A percentile compares a stretch with the other conserved stretches of the same genome.
Conservation (phyloP, 2,113 vertebrate species). For the Ochotona curzoniae region DNA sequence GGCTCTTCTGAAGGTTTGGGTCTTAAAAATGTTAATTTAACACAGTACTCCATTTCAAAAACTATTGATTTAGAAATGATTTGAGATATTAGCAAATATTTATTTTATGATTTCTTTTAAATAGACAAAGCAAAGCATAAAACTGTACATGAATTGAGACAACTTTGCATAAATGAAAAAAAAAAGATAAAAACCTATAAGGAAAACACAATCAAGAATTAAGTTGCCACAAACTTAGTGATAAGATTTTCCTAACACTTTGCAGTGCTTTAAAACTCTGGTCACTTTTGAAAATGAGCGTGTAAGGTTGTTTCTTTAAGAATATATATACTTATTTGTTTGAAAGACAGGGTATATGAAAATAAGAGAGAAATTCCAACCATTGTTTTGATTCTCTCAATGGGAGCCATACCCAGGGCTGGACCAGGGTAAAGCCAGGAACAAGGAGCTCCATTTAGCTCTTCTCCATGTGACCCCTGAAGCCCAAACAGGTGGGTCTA, state of each 20-base stretch:
- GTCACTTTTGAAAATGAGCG: neutral
- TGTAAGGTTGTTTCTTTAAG: neutral
- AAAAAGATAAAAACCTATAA: neutral
- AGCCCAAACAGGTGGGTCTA: too few relatives aligned
- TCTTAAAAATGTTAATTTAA: neutral
- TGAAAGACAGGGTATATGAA: too few relatives aligned
- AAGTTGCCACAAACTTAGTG: neutral
- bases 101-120: neutral
- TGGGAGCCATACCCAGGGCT: too few relatives aligned
- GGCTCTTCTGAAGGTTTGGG: neutral
- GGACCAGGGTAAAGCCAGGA: too few relatives aligned
- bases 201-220: neutral
- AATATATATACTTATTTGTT: too few relatives aligned
- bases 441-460: too few relatives aligned
- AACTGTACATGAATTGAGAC: neutral
- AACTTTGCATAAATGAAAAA: neutral
- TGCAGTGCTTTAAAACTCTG: neutral
- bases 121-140: neutral
- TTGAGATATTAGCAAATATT: neutral
- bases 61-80: neutral
- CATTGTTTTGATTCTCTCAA: too few relatives aligned
- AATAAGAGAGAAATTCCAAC: too few relatives aligned
- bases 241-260: neutral
- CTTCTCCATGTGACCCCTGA: too few relatives aligned
- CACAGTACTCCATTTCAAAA: neutral